Evolutionary conservation across 2,113 vertebrate species (phyloP), one percentile per base, ranked within the genome.

Genomic region (Dicaeum eximium): DNA sequence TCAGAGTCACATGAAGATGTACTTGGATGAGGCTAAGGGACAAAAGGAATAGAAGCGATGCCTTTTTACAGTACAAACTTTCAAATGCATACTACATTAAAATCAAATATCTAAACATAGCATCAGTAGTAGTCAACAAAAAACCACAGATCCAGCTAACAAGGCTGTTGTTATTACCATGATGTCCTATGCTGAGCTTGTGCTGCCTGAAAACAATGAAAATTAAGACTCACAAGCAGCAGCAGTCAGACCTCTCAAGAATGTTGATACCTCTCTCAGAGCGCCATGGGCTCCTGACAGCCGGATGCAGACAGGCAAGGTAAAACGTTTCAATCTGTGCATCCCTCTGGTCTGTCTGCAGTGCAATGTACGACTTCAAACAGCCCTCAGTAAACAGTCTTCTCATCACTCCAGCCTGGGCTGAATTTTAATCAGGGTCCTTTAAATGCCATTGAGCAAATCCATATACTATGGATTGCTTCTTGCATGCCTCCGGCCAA

Each of bases 361-460:
- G 79, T 27, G 80, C 74, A 61, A 66, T 22, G 62, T 56, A 96
- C 0, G 12, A 85, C 96, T 96, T 97, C 95, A 97, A 98, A 97
- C 60, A 96, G 93, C 70, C 80, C 89, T 96, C 90, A 86, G 96
- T 96, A 96, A 98, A 97, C 95, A 96, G 94, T 71, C 92, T 96
- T 96, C 95, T 97, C 96, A 89, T 97, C 95, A 89, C 90, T 97
- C 92, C 73, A 91, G 91, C 80, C 92, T 80, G 90, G 96, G 85
- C 93, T 97, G 98, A 97, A 98, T 98, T 98, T 98, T 98, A 98
- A 98, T 98, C 98, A 98, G 97, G 97, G 97, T 97, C 98, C 97
- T 98, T 97, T 97, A 98, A 98, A 98, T 98, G 97, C 97, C 97
- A 98, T 96, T 98, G 98, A 98, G 97, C 96, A 98, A 98, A 98